These are phyloP conservation scores for Neosilurus hyrtlii DNA, from an alignment of 2,797 vertebrate species.

Conservation along the genomic window DNA sequence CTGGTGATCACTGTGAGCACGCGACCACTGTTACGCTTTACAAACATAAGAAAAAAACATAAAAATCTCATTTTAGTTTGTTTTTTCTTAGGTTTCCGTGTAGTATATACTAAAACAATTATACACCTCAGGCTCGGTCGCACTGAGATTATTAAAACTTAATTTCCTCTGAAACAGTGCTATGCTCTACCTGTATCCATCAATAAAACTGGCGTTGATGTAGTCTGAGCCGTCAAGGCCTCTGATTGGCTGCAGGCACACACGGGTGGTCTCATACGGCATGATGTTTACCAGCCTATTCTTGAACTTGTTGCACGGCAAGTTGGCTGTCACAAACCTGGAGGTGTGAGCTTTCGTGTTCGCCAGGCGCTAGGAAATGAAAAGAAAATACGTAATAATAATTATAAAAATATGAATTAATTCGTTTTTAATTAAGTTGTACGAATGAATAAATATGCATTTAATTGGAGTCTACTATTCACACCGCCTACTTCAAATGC, in stretches of 20 bases:
- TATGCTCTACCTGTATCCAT: conserved; percentile 84
- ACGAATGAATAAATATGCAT: background rate
- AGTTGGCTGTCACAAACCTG: conserved; percentile 95
- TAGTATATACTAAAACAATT: too few species aligned
- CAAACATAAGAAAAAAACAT: too few species aligned
- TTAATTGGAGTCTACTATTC: background rate
- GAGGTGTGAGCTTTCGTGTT: conserved; percentile 98
- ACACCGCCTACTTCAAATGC: background rate
- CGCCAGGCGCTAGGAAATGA: conserved; percentile 81
- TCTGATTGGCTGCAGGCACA: conserved; percentile 95
- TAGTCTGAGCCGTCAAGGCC: conserved; percentile 97
- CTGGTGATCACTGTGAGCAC: too few species aligned
- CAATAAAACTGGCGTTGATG: conserved; percentile 94
- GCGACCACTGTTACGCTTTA: too few species aligned
- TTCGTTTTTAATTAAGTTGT: too few species aligned
- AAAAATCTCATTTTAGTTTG: too few species aligned
- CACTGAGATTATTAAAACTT: too few species aligned
- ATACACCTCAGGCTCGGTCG: too few species aligned
- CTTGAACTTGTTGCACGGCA: conserved; percentile 99
- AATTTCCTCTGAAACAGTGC: background rate
- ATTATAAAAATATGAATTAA: too few species aligned
- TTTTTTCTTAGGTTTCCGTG: too few species aligned
- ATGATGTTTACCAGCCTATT: conserved; percentile 98
- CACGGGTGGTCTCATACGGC: conserved; percentile 95
- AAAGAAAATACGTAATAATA: background rate